These are phyloP conservation scores for Melieria omissa DNA, from an alignment of 2,888 invertebrate species.

Conservation along the genomic window DNA sequence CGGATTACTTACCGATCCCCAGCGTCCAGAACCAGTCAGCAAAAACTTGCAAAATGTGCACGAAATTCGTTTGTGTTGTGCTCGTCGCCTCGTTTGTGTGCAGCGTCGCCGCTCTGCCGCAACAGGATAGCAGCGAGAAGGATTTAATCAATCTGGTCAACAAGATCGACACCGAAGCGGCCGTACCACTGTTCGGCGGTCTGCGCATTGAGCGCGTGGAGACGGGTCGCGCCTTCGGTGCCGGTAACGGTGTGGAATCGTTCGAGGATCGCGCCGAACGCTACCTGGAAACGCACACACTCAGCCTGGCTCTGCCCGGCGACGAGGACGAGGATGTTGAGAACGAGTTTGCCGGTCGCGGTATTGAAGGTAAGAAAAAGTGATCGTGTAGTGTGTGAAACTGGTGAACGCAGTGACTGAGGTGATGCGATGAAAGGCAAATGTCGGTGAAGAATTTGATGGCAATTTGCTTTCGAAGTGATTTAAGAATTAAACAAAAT, in stretches of 20 bases:
- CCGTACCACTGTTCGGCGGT: conserved; percentile 67
- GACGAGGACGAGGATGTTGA: conserved; percentile 59
- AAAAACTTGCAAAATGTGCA: conserved; percentile 56
- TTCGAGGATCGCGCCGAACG: conserved; percentile 68
- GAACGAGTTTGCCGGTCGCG: conserved; percentile 61
- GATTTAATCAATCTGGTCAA: conserved; percentile 68
- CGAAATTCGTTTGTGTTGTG: conserved; percentile 63
- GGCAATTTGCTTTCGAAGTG: neutral
- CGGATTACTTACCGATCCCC: conserved; percentile 27
- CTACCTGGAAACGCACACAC: conserved; percentile 68
- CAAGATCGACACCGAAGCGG: conserved; percentile 65
- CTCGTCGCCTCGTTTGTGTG: conserved; percentile 61
- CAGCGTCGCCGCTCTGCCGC: conserved; percentile 59
- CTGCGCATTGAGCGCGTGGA: conserved; percentile 65
- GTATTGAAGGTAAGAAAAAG: conserved; percentile 60
- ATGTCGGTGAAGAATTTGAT: neutral
- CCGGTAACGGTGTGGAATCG: conserved; percentile 59
- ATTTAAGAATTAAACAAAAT: conserved; percentile 11
- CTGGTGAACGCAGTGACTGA: too few species aligned
- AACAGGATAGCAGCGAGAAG: conserved; percentile 65
- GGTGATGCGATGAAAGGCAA: too few species aligned
- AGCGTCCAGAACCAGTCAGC: too few species aligned
- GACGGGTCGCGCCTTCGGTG: conserved; percentile 59
- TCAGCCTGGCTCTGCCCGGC: conserved; percentile 67
- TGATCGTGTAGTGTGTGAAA: neutral